Evolutionary conservation across 2,797 vertebrate genomes (phyloP).

Genomic region (Falco concolor): DNA sequence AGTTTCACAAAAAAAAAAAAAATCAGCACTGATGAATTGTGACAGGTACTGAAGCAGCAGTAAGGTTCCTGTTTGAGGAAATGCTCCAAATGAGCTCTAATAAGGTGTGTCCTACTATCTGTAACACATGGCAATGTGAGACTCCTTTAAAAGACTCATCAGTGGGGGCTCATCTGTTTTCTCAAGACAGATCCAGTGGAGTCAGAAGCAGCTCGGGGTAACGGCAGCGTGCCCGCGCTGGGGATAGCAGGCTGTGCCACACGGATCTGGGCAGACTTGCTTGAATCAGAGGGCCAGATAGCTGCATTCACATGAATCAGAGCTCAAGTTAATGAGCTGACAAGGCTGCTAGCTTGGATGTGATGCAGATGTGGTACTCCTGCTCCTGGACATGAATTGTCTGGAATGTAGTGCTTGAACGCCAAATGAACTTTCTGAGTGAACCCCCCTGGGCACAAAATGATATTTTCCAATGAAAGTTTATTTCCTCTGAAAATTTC

Average conservation of each 20-base stretch:
- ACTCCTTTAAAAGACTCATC: neutral
- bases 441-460: neutral
- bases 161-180: neutral
- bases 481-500: conserved; percentile 6
- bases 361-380: neutral
- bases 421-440: neutral
- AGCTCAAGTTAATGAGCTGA: neutral
- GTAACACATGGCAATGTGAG: neutral
- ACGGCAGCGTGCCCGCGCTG: accelerated
- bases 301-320: neutral
- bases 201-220: neutral
- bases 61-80: neutral
- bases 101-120: neutral
- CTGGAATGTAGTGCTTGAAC: neutral
- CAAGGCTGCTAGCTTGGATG: neutral
- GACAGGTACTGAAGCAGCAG: neutral
- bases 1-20: neutral
- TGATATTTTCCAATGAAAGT: neutral
- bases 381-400: neutral
- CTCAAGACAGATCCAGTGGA: accelerated
- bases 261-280: neutral
- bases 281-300: neutral
- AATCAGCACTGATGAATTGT: neutral
- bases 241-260: neutral
- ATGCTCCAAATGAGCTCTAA: neutral